Conservation (phyloP, 2,113 vertebrate genomes). For the Syrmaticus mikado region DNA sequence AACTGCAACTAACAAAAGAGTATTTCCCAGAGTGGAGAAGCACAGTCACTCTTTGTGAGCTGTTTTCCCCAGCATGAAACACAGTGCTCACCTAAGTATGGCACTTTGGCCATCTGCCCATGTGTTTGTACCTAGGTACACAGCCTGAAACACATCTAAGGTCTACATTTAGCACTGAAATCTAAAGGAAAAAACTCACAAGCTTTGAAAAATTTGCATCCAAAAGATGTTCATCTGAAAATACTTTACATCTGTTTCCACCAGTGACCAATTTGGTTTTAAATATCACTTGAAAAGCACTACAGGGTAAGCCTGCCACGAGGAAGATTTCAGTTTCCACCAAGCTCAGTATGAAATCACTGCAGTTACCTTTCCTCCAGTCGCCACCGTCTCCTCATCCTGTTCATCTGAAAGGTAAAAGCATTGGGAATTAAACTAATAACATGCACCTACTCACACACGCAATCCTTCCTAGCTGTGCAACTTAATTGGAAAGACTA, state of each 20-base stretch:
- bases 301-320: not conserved
- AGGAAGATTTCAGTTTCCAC: not conserved
- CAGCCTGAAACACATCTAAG: not conserved
- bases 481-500: not conserved
- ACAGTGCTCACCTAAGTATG: accelerated
- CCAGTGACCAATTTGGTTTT: not conserved
- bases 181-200: not conserved
- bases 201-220: not conserved
- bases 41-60: accelerated
- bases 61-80: not conserved
- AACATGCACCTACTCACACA: not conserved
- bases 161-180: not conserved
- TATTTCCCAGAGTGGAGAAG: not conserved
- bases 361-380: slow-evolving; percentile 90
- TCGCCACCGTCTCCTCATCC: slow-evolving; percentile 90
- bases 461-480: not conserved
- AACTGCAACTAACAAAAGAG: not conserved
- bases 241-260: not conserved
- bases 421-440: not conserved
- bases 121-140: too few relatives aligned
- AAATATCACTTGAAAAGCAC: accelerated
- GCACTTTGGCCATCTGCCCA: accelerated
- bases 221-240: not conserved
- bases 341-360: not conserved
- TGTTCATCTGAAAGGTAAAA: slow-evolving; percentile 89